Base-by-base conservation (phyloP, 2,797 vertebrate genomes). In the Aulostomus chinensis region DNA sequence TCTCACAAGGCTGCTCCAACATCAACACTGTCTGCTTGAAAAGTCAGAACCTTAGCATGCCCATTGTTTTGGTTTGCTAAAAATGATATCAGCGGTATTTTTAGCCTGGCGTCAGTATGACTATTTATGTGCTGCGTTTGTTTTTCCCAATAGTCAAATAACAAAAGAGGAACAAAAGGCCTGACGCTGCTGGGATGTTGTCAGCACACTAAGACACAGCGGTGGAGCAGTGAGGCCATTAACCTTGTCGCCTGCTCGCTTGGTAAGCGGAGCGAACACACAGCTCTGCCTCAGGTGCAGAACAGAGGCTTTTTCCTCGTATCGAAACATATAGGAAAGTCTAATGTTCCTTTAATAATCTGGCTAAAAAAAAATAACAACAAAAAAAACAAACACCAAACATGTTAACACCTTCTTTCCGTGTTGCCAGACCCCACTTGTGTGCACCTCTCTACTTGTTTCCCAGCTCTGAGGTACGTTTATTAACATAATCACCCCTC, bases 401-500 rank as follows among this genome's bases (percentile, higher is more conserved):
- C 53, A 45, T 61, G 58, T 80, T 75, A 66, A 77, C 58, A 59
- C 71, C 68, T 71, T 66, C 69, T 68, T 35, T 22, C 64, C 25
- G 14, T 33, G 41, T 56, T 68, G 46, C 67, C 52, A 65, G 62
- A 38, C 56, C 56, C 86, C 50, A 83, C 79, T 85, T 53, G 43
- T 73, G 84, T 78, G 73, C 70, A 73, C 76, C 76, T 50, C 56
- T 62, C 58, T 21, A 14, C 63, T 51, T 41, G 62, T 55, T 70
- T 65, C 66, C 70, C 69, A 75, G 61, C 43, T 66, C 73, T 10
- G 53, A 65, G 67, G 58, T 63, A 50, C 58, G 64, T 73, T 70
- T 69, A 76, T 79, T 76, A 72, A 52, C 64, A 76, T 68, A 79
- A 81, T 82, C 85, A 82, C 72, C 49, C 48, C 60, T 68, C 58